phyloP scores from a whole-genome alignment of 2,797 vertebrate species.

The Sciurus vulgaris region DNA sequence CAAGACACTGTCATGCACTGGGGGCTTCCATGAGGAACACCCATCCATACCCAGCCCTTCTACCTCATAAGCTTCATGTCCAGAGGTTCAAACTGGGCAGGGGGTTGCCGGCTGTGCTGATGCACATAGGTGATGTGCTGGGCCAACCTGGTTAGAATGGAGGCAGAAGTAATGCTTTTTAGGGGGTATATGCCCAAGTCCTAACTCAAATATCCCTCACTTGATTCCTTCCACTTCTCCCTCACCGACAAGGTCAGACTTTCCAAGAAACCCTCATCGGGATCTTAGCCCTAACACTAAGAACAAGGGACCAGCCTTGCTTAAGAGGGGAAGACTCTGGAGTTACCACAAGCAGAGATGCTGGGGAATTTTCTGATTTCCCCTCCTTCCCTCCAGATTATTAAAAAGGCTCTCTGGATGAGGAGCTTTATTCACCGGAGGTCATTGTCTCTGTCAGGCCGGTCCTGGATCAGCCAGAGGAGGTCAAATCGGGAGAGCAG shows the following conservation, averaged over 20 bases:
- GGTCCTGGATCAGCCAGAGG: conserved; percentile 97
- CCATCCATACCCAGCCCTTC: neutral
- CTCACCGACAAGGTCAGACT: neutral
- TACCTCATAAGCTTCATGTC: conserved; percentile 94
- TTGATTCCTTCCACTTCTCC: neutral
- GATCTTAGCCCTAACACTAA: neutral
- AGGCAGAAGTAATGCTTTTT: neutral
- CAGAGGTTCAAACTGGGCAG: conserved; percentile 92
- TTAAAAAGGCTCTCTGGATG: neutral
- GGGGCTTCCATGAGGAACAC: accelerated
- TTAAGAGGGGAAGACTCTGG: neutral
- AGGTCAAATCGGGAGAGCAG: conserved; percentile 96
- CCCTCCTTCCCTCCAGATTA: neutral
- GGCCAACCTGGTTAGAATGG: conserved; percentile 88
- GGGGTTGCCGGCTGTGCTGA: conserved; percentile 95
- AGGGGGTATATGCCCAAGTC: neutral
- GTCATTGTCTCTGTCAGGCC: conserved; percentile 93
- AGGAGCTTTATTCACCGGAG: conserved; percentile 86
- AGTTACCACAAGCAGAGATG: neutral
- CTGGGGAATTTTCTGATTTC: neutral
- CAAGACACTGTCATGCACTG: neutral
- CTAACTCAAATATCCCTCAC: neutral
- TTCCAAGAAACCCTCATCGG: neutral
- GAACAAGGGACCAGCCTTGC: neutral
- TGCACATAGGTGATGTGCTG: conserved; percentile 98